A percentile compares a stretch with the other conserved stretches of the same genome.
Evolutionary conservation across 2,888 invertebrate species (phyloP).

Genomic region (Lingula anatina): DNA sequence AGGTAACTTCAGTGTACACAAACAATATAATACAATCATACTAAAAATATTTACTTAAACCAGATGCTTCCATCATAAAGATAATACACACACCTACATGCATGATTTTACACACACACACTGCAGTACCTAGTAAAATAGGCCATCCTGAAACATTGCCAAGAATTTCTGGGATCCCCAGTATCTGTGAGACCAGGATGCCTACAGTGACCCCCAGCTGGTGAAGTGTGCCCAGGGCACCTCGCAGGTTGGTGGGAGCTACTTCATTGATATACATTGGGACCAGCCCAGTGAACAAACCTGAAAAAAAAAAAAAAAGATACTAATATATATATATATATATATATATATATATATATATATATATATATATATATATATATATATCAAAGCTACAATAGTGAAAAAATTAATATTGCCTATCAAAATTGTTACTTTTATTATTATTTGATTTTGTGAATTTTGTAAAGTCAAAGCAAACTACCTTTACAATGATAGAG

Average conservation of each 20-base stretch:
- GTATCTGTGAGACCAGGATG: conserved; percentile 86
- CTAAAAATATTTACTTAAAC: too few species aligned
- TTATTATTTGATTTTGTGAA: too few species aligned
- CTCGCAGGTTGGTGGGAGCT: conserved; percentile 88
- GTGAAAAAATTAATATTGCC: too few species aligned
- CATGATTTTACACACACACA: too few species aligned
- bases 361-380: background rate
- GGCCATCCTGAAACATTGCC: conserved; percentile 95
- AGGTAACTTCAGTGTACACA: too few species aligned
- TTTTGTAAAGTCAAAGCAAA: too few species aligned
- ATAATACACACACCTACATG: too few species aligned
- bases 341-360: conserved; percentile 50
- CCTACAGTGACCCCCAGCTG: conserved; percentile 95
- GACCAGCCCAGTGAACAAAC: conserved; percentile 92
- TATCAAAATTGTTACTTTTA: too few species aligned
- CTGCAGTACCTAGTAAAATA: conserved; percentile 79
- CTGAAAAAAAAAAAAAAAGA: too few species aligned
- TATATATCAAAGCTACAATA: too few species aligned
- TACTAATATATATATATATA: conserved; percentile 92
- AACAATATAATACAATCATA: too few species aligned
- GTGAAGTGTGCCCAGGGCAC: conserved; percentile 77
- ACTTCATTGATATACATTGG: conserved; percentile 99
- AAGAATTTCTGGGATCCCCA: conserved; percentile 91
- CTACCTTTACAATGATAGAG: background rate
- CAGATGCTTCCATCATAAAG: too few species aligned